Evolutionary conservation across 2,888 invertebrate species (phyloP), one percentile per base, ranked within the genome.

Genomic region (Drosophila buzzatii): DNA sequence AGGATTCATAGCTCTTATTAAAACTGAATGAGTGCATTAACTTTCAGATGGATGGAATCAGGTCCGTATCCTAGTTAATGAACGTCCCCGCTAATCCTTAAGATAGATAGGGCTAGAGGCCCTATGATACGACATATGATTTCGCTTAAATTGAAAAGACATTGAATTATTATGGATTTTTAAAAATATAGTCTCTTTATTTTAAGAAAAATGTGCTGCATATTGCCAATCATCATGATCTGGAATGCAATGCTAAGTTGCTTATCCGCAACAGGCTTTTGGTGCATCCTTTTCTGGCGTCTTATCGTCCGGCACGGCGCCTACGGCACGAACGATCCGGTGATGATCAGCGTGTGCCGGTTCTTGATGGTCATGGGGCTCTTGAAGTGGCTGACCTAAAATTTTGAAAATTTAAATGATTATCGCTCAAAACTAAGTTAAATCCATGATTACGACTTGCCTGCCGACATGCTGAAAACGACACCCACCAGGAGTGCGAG

Each of bases 121-220:
- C 9, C 10, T 10, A 0, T 35, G 35, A 10, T 35, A 2, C 10
- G 16, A 39, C 9, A 18, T 20, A 4, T 18, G 5, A 5, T 20
- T 12, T 20, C 5, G 9, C 39, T 18, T 2, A 42, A 1, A n/a
- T 59, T 35, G 4, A 8, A 61, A 18, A 44, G 27, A 53, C 18
- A 20, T 33, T 20, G 14, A 12, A 9, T 39, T 44, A 3, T 8
- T 42, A 39, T 76, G 45, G 42, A 44, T 75, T 82, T 82, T 82
- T 69, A 27, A 16, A 39, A 63, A 62, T 55, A 57, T 71, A 82
- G 81, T 86, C 74, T 68, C 56, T 83, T 83, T 83, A 89, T 83
- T 89, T 58, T 18, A 66, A 62, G 41, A 70, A 49, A n/a, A 14
- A 42, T 42, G 42, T 45, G 58, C 35, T 47, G 61, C 37, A 49